These are phyloP conservation scores for Halotydeus destructor DNA, from an alignment of 1,140 invertebrate species.

Conservation along the genomic window DNA sequence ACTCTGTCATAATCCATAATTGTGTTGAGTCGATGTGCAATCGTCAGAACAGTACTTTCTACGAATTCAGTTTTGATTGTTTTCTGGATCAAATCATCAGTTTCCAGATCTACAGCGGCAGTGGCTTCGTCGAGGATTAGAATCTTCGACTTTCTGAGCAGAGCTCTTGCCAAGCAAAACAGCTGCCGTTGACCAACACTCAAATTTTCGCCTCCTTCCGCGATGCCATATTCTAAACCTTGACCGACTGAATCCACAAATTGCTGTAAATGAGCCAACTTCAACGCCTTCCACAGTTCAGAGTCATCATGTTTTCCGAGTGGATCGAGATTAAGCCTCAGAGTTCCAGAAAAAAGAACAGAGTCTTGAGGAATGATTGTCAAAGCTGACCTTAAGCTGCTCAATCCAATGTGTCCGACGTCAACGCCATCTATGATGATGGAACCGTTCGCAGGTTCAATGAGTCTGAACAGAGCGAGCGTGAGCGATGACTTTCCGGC, in stretches of 20 bases:
- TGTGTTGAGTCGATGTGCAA: slow-evolving; percentile 30
- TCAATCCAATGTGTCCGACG: slow-evolving; percentile 64
- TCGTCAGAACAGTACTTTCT: slow-evolving; percentile 28
- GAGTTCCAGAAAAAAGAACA: slow-evolving; percentile 45
- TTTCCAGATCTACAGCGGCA: slow-evolving; percentile 35
- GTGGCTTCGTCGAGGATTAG: slow-evolving; percentile 7
- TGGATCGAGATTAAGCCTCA: slow-evolving; percentile 35
- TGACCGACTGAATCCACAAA: slow-evolving; percentile 13
- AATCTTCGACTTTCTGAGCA: slow-evolving; percentile 36
- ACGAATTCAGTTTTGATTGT: slow-evolving; percentile 25
- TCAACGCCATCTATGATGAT: slow-evolving; percentile 77
- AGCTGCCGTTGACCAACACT: slow-evolving; percentile 43
- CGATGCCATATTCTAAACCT: slow-evolving; percentile 11
- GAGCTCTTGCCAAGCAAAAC: slow-evolving; percentile 59
- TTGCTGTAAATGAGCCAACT: slow-evolving; percentile 16
- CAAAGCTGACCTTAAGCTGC: slow-evolving; percentile 56
- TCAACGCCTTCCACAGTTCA: slow-evolving; percentile 21
- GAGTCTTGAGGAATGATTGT: slow-evolving; percentile 27
- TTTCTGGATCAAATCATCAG: slow-evolving; percentile 27
- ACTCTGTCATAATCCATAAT: slow-evolving; percentile 22
- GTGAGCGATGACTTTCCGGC: slow-evolving; percentile 69
- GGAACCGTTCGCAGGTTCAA: slow-evolving; percentile 43
- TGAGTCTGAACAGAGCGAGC: slow-evolving; percentile 61
- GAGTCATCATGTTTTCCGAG: slow-evolving; percentile 21
- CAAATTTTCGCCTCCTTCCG: slow-evolving; percentile 16